These are phyloP conservation scores for Gopherus evgoodei DNA, from an alignment of 2,113 vertebrate species.

Conservation along the genomic window DNA sequence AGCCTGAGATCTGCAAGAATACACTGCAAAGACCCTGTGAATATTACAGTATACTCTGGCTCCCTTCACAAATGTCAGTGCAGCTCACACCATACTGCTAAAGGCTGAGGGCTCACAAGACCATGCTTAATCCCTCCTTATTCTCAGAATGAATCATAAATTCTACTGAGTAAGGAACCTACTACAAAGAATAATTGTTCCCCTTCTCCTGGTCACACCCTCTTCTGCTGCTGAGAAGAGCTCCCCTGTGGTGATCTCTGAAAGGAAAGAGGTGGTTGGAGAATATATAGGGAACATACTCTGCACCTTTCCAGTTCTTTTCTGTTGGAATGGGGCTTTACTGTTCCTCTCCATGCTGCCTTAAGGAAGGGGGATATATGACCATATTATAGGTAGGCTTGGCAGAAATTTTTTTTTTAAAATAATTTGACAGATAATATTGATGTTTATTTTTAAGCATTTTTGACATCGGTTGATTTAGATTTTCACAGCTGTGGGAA, in stretches of 20 bases:
- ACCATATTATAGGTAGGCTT: not conserved
- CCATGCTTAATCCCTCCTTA: not conserved
- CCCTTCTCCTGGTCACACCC: not conserved
- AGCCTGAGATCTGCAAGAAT: not conserved
- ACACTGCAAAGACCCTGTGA: not conserved
- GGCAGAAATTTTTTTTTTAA: not conserved
- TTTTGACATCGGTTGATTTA: not conserved
- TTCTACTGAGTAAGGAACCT: not conserved
- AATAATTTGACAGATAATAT: not conserved
- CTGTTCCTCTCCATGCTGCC: not conserved
- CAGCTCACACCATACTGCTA: accelerated
- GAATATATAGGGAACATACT: not conserved
- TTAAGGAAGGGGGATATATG: not conserved
- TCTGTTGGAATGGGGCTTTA: not conserved
- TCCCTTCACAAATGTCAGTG: not conserved
- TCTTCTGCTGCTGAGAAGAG: not conserved
- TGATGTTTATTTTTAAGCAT: not conserved
- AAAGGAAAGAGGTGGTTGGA: not conserved
- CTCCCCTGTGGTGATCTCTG: not conserved
- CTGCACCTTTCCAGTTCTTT: not conserved
- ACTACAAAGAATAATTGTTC: not conserved
- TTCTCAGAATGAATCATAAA: not conserved
- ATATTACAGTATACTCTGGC: not conserved
- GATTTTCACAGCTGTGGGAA: not conserved
- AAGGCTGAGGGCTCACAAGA: not conserved